phyloP scores from a whole-genome alignment of 1,140 invertebrate genomes.

The Brachionus calyciflorus region DNA sequence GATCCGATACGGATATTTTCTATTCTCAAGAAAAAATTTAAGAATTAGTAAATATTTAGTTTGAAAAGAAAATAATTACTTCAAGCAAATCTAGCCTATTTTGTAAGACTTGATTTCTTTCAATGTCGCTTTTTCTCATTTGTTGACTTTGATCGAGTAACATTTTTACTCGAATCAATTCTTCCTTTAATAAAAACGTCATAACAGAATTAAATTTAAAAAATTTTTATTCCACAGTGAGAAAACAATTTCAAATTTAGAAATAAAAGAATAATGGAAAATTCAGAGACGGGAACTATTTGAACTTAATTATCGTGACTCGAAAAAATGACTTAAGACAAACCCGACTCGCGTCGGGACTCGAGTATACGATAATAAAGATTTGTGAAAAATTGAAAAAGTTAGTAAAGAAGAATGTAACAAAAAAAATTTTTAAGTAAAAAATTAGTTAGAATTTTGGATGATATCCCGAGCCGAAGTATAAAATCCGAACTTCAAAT shows the following conservation, averaged over 20 bases:
- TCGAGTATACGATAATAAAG: no score
- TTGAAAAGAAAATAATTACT: background rate
- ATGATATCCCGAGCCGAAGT: no score
- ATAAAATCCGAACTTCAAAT: no score
- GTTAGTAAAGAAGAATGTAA: no score
- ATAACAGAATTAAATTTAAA: background rate
- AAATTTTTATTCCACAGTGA: background rate
- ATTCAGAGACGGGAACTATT: no score
- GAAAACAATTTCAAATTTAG: background rate
- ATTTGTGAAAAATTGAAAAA: no score
- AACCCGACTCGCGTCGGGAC: no score
- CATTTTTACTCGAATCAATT: conserved; percentile 22
- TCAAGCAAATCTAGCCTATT: conserved; percentile 25
- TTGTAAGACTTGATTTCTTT: conserved; percentile 34
- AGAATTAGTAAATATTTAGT: background rate
- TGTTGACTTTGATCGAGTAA: conserved; percentile 31
- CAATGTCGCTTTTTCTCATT: conserved; percentile 39
- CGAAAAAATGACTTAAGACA: no score
- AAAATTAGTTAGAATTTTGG: no score
- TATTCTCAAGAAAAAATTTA: background rate
- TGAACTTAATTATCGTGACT: no score
- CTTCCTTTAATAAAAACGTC: conserved; percentile 7
- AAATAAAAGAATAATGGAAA: no score
- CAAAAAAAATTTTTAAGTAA: no score
- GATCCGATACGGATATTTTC: conserved; percentile 14